Conservation (phyloP, 2,797 vertebrate genomes). For the Notolabrus celidotus region DNA sequence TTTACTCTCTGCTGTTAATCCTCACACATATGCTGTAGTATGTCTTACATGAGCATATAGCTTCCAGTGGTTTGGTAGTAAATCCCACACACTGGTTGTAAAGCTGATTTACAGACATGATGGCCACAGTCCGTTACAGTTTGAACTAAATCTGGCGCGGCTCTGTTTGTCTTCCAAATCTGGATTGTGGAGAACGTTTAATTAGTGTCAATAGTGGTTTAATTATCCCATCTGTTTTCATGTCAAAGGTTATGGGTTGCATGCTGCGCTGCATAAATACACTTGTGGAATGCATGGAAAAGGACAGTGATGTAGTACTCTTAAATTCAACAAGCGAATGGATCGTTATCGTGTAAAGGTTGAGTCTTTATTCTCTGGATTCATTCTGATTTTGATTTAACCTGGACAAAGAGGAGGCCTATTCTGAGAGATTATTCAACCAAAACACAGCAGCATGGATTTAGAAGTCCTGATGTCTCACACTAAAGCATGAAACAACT, state of each 20-base stretch:
- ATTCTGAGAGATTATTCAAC: conserved; percentile 30
- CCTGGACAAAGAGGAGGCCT: conserved; percentile 42
- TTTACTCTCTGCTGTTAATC: conserved; percentile 27
- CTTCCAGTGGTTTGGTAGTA: conserved; percentile 46
- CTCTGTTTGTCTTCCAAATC: conserved; percentile 73
- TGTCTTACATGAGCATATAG: not conserved
- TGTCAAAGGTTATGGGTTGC: conserved; percentile 57
- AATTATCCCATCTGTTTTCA: conserved; percentile 79
- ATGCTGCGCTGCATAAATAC: conserved; percentile 54
- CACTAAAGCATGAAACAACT: conserved; percentile 50
- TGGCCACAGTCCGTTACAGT: conserved; percentile 53
- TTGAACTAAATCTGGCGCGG: conserved; percentile 62
- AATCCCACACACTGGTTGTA: conserved; percentile 50
- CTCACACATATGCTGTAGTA: not conserved
- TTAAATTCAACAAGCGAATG: conserved; percentile 57
- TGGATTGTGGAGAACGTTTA: conserved; percentile 70
- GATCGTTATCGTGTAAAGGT: conserved; percentile 50
- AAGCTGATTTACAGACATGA: conserved; percentile 67
- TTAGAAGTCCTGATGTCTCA: conserved; percentile 51
- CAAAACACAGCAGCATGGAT: conserved; percentile 37
- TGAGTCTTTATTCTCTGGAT: conserved; percentile 27
- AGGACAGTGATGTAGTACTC: conserved; percentile 41
- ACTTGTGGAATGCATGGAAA: conserved; percentile 58
- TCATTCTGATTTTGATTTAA: conserved; percentile 45
- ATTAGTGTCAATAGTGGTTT: conserved; percentile 80